A percentile compares a stretch with the other conserved stretches of the same genome.
Conservation (phyloP, 2,888 invertebrate species). For the Xestia sexstrigata region DNA sequence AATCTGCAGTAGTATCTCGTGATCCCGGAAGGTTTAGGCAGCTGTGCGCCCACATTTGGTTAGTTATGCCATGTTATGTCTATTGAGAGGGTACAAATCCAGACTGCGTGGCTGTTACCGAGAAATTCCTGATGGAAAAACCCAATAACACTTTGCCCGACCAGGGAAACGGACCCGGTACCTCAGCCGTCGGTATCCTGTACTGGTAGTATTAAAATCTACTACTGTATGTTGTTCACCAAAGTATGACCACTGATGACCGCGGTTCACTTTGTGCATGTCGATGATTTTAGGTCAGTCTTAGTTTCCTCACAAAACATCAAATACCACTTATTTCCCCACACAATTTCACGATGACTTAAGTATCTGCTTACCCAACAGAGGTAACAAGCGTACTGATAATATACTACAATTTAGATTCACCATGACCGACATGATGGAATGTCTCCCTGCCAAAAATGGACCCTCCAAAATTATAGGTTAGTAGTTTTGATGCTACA, state of each 20-base stretch:
- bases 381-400: conserved; percentile 43
- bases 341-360: conserved; percentile 7
- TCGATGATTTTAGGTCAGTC: not conserved
- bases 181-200: too few species aligned
- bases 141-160: too few species aligned
- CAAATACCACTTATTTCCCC: conserved; percentile 13
- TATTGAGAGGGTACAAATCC: too few species aligned
- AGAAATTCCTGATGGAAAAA: too few species aligned
- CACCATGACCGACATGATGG: conserved; percentile 31
- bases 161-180: too few species aligned
- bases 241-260: not conserved
- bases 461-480: conserved; percentile 17
- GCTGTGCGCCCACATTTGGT: too few species aligned
- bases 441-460: not conserved
- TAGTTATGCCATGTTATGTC: too few species aligned
- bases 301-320: not conserved
- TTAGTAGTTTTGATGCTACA: not conserved
- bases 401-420: conserved; percentile 44
- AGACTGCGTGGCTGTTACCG: too few species aligned
- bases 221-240: not conserved
- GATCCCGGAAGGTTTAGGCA: too few species aligned
- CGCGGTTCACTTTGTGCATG: too few species aligned
- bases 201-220: too few species aligned
- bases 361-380: conserved; percentile 35
- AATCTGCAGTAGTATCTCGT: not conserved